phyloP scores from a whole-genome alignment of 1,140 invertebrate species.

The Ephestia elutella region DNA sequence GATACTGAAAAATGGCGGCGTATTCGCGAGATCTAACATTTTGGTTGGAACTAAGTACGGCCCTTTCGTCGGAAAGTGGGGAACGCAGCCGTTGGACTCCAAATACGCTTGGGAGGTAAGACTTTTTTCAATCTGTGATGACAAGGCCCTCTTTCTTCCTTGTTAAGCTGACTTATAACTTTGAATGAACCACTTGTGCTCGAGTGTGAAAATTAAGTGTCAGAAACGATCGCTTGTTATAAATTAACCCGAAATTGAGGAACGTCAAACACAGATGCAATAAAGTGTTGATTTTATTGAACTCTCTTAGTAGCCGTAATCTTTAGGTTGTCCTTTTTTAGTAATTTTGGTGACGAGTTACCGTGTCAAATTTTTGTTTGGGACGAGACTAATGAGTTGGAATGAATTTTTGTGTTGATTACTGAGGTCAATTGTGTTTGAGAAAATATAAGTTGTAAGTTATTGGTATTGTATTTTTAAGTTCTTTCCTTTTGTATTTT shows the following conservation, averaged over 20 bases:
- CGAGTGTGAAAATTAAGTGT: conserved; percentile 48
- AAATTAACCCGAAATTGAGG: conserved; percentile 51
- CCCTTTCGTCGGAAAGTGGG: conserved; percentile 82
- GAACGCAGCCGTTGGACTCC: conserved; percentile 76
- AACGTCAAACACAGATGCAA: conserved; percentile 42
- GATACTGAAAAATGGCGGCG: conserved; percentile 66
- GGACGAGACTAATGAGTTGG: background rate
- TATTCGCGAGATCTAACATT: conserved; percentile 75
- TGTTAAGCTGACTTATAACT: conserved; percentile 21
- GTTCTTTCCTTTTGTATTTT: no score
- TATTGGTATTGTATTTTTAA: no score
- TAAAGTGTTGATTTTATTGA: conserved; percentile 66
- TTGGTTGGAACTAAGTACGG: conserved; percentile 79
- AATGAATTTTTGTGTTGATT: background rate
- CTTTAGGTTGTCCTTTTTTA: conserved; percentile 23
- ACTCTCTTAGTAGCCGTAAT: conserved; percentile 41
- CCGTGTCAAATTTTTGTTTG: conserved; percentile 14
- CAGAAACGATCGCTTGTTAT: conserved; percentile 36
- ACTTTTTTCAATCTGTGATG: conserved; percentile 22
- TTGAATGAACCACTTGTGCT: conserved; percentile 51
- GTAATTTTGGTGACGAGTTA: conserved; percentile 14
- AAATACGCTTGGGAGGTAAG: conserved; percentile 85
- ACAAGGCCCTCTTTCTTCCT: conserved; percentile 29
- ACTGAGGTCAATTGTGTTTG: conserved; percentile 6
- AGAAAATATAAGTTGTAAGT: background rate